phyloP scores from a whole-genome alignment of 2,888 invertebrate genomes.

The Cerastoderma edule region DNA sequence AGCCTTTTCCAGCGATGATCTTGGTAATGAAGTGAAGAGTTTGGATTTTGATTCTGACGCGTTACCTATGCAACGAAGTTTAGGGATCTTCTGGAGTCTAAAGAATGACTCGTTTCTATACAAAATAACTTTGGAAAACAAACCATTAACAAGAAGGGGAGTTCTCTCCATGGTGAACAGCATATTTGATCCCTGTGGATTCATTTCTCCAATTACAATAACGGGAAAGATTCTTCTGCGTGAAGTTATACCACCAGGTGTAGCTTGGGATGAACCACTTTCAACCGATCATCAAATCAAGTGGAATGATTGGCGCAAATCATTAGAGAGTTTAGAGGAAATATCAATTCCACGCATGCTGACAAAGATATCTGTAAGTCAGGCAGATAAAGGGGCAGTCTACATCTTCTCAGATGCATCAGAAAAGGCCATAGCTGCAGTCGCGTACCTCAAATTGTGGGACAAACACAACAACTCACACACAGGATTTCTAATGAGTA shows the following conservation, averaged over 20 bases:
- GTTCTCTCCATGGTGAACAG: slow-evolving; percentile 54
- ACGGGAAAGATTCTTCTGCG: slow-evolving; percentile 22
- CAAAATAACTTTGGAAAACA: slow-evolving; percentile 26
- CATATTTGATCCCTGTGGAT: slow-evolving; percentile 62
- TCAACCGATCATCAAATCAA: background rate
- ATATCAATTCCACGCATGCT: no score
- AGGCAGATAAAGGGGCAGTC: background rate
- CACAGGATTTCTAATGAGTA: slow-evolving; percentile 58
- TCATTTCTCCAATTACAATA: slow-evolving; percentile 51
- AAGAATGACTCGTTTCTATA: slow-evolving; percentile 44
- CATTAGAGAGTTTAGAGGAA: background rate
- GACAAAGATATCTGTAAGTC: background rate
- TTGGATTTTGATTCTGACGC: slow-evolving; percentile 45
- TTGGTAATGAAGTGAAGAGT: slow-evolving; percentile 42
- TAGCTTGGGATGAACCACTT: slow-evolving; percentile 16
- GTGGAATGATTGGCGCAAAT: background rate
- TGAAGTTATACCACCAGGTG: background rate
- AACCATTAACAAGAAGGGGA: slow-evolving; percentile 53
- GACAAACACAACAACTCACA: background rate
- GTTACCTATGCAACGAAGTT: slow-evolving; percentile 49
- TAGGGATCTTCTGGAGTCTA: slow-evolving; percentile 55
- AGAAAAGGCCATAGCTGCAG: slow-evolving; percentile 62
- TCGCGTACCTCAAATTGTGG: slow-evolving; percentile 46
- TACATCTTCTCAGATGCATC: slow-evolving; percentile 65
- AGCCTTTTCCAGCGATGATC: slow-evolving; percentile 50